These are phyloP conservation scores for Carapus acus DNA, from an alignment of 2,797 vertebrate species.

Conservation along the genomic window DNA sequence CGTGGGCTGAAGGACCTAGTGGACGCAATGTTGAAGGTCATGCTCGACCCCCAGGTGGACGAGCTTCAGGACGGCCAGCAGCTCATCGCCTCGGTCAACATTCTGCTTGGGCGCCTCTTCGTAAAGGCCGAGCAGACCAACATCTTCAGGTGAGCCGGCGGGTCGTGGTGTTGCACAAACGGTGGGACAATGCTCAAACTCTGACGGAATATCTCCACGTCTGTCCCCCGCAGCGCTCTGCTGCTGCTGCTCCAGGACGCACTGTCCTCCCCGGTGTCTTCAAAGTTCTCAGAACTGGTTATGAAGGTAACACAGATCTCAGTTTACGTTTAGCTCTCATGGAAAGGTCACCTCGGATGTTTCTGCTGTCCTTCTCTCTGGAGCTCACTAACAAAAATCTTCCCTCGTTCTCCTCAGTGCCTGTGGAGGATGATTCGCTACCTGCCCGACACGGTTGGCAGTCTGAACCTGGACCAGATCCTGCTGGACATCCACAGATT, in stretches of 20 bases:
- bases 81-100: constrained; percentile 82
- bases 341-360: no score
- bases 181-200: no score
- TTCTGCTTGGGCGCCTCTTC: constrained; percentile 81
- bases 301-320: constrained; percentile 76
- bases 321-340: no score
- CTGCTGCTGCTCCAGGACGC: constrained; percentile 86
- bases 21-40: constrained; percentile 82
- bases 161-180: no score
- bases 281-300: constrained; percentile 84
- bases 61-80: constrained; percentile 83
- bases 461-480: constrained; percentile 82
- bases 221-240: constrained; percentile 69
- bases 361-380: no score
- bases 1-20: constrained; percentile 86
- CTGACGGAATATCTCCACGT: neutral
- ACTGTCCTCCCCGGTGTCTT: constrained; percentile 77
- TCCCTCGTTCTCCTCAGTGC: constrained; percentile 66
- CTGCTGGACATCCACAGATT: constrained; percentile 84
- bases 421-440: constrained; percentile 87
- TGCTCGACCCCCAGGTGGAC: constrained; percentile 82
- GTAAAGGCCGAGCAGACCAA: constrained; percentile 85
- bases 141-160: constrained; percentile 73
- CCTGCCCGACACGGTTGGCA: constrained; percentile 79
- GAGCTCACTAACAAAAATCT: no score